Conservation (phyloP, 2,113 vertebrate species). For the Serilophus lunatus region DNA sequence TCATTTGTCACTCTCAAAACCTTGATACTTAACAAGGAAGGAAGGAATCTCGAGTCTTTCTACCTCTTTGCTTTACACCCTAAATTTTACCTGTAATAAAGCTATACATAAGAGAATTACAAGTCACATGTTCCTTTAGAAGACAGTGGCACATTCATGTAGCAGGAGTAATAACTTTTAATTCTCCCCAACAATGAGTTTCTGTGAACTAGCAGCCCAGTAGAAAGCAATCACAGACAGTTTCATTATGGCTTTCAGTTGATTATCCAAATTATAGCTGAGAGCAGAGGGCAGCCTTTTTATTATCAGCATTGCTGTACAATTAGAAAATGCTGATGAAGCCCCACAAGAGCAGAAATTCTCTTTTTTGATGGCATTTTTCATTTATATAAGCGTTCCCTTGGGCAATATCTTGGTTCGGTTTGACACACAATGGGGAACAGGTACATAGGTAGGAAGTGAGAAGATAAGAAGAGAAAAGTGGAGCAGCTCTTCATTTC, state of each 20-base stretch:
- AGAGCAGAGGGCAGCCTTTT: slow-evolving; percentile 49
- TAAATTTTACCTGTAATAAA: background rate
- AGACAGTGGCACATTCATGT: background rate
- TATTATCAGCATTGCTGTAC: slow-evolving; percentile 41
- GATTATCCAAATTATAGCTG: slow-evolving; percentile 49
- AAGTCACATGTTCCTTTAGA: background rate
- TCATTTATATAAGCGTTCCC: background rate
- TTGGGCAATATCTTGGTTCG: background rate
- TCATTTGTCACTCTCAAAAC: background rate
- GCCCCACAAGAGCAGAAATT: background rate
- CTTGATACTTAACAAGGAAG: background rate
- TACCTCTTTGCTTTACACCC: accelerated
- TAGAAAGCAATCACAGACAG: slow-evolving; percentile 40
- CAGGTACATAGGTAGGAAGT: background rate
- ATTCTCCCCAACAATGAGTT: slow-evolving; percentile 1
- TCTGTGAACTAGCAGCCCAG: slow-evolving; percentile 14
- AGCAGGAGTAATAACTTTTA: slow-evolving; percentile 1
- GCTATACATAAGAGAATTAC: background rate
- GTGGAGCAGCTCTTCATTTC: background rate
- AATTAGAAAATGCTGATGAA: slow-evolving; percentile 53
- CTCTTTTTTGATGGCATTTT: background rate
- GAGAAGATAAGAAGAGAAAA: background rate
- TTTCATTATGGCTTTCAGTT: slow-evolving; percentile 40
- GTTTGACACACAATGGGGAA: background rate
- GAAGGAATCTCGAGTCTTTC: background rate